phyloP scores from a whole-genome alignment of 2,113 vertebrate genomes.

The Globicephala melas region DNA sequence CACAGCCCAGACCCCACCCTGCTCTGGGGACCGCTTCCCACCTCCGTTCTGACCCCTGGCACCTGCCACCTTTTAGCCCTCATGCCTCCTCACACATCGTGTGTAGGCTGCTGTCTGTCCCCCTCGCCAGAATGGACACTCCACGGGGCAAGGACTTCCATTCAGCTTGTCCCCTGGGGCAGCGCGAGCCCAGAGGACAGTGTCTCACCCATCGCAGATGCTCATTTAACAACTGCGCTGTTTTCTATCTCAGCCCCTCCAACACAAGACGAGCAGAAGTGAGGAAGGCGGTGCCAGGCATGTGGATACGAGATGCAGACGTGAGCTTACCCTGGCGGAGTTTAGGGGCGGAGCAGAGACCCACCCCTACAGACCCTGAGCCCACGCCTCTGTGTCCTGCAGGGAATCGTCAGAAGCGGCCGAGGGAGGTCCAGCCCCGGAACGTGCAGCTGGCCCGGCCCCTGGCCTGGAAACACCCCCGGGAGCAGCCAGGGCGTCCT shows the following conservation, averaged over 20 bases:
- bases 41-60: fast-evolving
- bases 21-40: fast-evolving
- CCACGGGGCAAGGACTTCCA: background rate
- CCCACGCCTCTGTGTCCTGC: fast-evolving
- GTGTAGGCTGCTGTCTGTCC: fast-evolving
- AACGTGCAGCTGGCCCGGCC: fast-evolving
- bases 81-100: fast-evolving
- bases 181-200: background rate
- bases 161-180: background rate
- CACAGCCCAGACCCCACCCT: too few relatives aligned
- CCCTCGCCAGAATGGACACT: fast-evolving
- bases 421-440: fast-evolving
- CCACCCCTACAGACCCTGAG: background rate
- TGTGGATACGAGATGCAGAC: fast-evolving
- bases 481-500: fast-evolving
- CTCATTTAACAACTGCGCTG: fast-evolving
- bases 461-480: fast-evolving
- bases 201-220: fast-evolving
- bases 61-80: fast-evolving
- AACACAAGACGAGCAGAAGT: fast-evolving
- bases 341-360: background rate
- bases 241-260: background rate
- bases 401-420: background rate
- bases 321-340: fast-evolving
- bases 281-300: fast-evolving